phyloP scores from a whole-genome alignment of 2,888 invertebrate genomes.

The Sepioteuthis lessoniana region DNA sequence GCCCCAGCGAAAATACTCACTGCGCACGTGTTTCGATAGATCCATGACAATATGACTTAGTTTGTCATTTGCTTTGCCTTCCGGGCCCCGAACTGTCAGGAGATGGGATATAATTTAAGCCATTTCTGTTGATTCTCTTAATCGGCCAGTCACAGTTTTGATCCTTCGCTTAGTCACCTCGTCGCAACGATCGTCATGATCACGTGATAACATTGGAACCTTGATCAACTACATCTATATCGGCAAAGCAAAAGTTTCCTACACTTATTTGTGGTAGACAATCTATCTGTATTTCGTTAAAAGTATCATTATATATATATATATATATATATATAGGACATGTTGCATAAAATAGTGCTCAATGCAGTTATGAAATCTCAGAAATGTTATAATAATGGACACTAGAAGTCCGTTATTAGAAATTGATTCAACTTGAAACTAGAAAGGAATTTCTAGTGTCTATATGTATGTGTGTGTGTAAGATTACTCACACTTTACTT shows the following conservation, averaged over 20 bases:
- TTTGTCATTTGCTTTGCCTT: neutral
- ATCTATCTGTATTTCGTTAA: neutral
- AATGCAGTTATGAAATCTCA: too few relatives aligned
- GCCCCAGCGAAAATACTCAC: neutral
- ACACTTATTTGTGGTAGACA: too few relatives aligned
- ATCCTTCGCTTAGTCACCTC: neutral
- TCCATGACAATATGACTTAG: neutral
- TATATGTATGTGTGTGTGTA: too few relatives aligned
- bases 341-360: too few relatives aligned
- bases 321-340: neutral
- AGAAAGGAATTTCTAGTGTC: too few relatives aligned
- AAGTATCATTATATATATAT: neutral
- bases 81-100: neutral
- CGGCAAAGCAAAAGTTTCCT: too few relatives aligned
- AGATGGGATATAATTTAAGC: neutral
- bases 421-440: too few relatives aligned
- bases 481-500: too few relatives aligned
- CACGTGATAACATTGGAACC: too few relatives aligned
- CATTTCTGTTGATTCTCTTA: neutral
- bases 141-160: neutral
- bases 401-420: too few relatives aligned
- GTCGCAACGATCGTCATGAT: neutral
- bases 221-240: too few relatives aligned
- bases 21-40: neutral
- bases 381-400: too few relatives aligned